Base-by-base conservation (phyloP, 2,888 invertebrate genomes). In the Lochmaea capreae region DNA sequence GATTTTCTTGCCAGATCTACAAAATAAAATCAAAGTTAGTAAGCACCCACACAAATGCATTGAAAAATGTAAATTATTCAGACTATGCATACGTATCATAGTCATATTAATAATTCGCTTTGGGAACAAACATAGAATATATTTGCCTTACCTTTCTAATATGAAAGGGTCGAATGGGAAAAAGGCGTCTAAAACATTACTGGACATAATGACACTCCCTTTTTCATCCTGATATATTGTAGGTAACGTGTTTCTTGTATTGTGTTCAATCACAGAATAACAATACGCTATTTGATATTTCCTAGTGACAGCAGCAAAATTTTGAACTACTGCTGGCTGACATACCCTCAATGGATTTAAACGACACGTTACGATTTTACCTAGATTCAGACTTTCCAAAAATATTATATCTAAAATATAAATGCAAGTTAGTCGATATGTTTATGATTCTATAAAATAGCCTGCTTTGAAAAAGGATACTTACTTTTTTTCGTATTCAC, bases 101-200 rank as follows among this genome's bases (percentile, higher is more conserved):
- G n/a, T 22, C 22, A 22, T 22, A 22, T 22, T 22, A 22, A 22
- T 22, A 22, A 22, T 22, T 22, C 22, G 22, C 22, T 22, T 22
- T 22, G 22, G 22, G 22, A 22, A 22, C 22, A 22, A n/a, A n/a
- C n/a, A n/a, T 72, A 46, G 43, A 22, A 12, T 18, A 39, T n/a
- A 43, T 59, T 49, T 16, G 61, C 12, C 76, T 76, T 83, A 93
- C 92, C 89, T 90, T 80, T 92, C 90, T 62, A 98, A 88, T 16
- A 93, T 87, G 84, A 94, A 97, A 0, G 96, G 96, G 87, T 97
- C 97, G 84, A 97, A 98, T 0, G 98, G 98, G 85, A 96, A 98
- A 89, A 94, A 96, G 2, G 91, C 88, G 68, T 83, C 88, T 71
- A 89, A 88, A 14, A 90, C 82, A 52, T 89, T 89, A 54, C 88